A percentile compares a stretch with the other conserved stretches of the same genome.
These are phyloP conservation scores for Drosophila greeni DNA, from an alignment of 2,888 invertebrate species.

Conservation along the genomic window DNA sequence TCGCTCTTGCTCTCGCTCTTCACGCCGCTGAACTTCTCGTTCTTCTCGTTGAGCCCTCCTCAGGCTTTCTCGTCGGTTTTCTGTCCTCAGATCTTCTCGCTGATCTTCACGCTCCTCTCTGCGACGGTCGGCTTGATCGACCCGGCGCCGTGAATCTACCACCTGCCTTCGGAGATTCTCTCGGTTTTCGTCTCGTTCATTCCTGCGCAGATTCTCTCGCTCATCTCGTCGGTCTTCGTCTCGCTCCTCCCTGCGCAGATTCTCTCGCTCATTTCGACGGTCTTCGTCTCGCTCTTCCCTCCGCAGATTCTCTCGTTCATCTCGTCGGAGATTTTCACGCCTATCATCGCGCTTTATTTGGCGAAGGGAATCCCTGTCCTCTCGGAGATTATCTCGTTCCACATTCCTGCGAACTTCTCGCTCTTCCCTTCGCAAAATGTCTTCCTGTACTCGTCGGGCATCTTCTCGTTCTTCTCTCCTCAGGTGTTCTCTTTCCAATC, in stretches of 20 bases:
- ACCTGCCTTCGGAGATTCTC: neutral
- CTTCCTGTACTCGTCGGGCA: neutral
- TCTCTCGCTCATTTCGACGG: neutral
- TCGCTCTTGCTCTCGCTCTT: neutral
- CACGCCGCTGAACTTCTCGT: neutral
- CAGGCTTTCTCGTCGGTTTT: neutral
- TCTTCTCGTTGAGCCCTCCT: neutral
- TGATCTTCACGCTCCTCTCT: neutral
- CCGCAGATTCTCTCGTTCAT: neutral
- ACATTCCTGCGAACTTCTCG: neutral
- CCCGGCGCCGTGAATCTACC: neutral
- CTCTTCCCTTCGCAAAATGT: neutral
- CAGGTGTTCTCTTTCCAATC: conserved; percentile 3
- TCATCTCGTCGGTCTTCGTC: neutral
- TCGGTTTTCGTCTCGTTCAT: neutral
- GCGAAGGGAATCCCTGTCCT: neutral
- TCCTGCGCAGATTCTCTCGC: neutral
- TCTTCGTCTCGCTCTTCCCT: neutral
- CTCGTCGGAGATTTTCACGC: neutral
- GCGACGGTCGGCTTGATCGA: neutral
- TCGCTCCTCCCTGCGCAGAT: neutral
- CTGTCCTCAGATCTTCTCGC: neutral
- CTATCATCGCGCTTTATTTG: conserved; percentile 1
- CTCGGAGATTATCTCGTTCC: neutral
- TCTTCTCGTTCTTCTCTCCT: conserved; percentile 7